phyloP scores from a whole-genome alignment of 2,888 invertebrate genomes.

The Odontocerum albicorne region DNA sequence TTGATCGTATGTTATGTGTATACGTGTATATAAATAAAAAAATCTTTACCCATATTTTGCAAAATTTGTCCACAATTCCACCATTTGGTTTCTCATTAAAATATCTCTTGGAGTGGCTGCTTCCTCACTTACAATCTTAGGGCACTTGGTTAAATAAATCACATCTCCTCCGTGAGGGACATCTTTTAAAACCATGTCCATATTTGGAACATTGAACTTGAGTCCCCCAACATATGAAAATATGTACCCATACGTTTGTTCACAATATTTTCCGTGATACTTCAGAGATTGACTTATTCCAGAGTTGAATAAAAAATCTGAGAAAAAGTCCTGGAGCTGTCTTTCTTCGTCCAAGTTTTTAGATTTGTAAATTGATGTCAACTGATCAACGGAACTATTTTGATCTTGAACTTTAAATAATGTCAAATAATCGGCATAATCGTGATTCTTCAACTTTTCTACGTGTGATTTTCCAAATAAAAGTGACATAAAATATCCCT shows the following conservation, averaged over 20 bases:
- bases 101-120: conserved; percentile 53
- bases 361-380: conserved; percentile 43
- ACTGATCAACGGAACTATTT: conserved; percentile 43
- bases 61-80: conserved; percentile 56
- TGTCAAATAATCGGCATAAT: conserved; percentile 12
- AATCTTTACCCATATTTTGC: conserved; percentile 51
- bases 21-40: background rate
- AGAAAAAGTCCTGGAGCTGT: conserved; percentile 8
- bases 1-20: no score
- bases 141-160: conserved; percentile 36
- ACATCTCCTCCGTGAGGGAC: conserved; percentile 43
- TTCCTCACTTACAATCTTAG: no score
- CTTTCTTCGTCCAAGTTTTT: conserved; percentile 9
- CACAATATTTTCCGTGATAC: conserved; percentile 2
- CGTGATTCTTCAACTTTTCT: background rate
- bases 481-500: conserved; percentile 48
- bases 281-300: conserved; percentile 16
- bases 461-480: conserved; percentile 4
- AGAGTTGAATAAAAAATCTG: conserved; percentile 16
- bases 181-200: conserved; percentile 38
- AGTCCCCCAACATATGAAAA: conserved; percentile 43
- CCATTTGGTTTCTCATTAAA: conserved; percentile 51
- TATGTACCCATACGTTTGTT: conserved; percentile 12
- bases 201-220: background rate
- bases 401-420: conserved; percentile 33